Conservation (phyloP, 2,888 invertebrate species). For the Clistopyga incitator region DNA sequence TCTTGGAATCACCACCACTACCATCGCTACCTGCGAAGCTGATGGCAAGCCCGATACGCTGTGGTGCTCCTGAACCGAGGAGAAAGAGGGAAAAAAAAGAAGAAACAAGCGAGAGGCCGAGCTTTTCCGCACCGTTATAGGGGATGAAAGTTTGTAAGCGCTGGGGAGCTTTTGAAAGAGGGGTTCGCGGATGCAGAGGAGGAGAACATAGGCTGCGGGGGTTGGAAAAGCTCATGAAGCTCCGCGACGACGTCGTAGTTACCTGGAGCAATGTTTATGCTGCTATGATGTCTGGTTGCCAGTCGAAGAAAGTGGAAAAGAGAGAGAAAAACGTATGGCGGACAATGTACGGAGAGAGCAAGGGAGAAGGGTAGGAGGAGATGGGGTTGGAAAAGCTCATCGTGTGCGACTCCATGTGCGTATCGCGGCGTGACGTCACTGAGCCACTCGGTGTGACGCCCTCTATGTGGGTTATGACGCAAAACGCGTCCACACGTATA, state of each 20-base stretch:
- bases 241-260: conserved; percentile 39
- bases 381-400: conserved; percentile 48
- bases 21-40: conserved; percentile 15
- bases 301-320: background rate
- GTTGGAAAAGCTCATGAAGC: conserved; percentile 12
- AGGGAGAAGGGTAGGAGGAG: background rate
- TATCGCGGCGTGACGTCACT: conserved; percentile 64
- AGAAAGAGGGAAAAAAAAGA: conserved; percentile 4
- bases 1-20: conserved; percentile 5
- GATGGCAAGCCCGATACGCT: conserved; percentile 21
- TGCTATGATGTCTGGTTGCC: background rate
- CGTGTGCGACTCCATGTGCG: conserved; percentile 58
- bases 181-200: background rate
- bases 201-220: background rate
- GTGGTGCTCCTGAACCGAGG: conserved; percentile 34
- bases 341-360: background rate
- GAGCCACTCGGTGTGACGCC: conserved; percentile 78
- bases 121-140: conserved; percentile 13
- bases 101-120: conserved; percentile 7
- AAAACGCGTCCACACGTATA: conserved; percentile 67
- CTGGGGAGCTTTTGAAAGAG: conserved; percentile 4
- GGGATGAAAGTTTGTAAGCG: conserved; percentile 46
- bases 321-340: background rate
- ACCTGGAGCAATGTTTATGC: conserved; percentile 15
- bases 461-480: conserved; percentile 83